A percentile compares a stretch with the other conserved stretches of the same genome.
Evolutionary conservation across 2,113 vertebrate genomes (phyloP).

Genomic region (Lepisosteus oculatus): DNA sequence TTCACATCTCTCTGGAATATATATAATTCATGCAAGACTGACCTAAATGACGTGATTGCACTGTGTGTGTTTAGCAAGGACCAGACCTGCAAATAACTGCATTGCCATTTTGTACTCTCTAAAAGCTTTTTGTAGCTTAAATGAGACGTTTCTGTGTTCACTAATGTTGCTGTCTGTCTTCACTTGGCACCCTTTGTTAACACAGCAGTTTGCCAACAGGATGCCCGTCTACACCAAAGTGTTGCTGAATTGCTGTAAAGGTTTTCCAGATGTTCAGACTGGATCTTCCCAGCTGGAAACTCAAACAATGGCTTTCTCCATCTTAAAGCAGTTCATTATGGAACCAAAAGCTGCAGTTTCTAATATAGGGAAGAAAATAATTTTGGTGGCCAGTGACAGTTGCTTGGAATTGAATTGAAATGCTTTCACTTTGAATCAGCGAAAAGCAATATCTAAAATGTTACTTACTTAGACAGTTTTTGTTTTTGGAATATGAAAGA

Average conservation of each 20-base stretch:
- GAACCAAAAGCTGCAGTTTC: background rate
- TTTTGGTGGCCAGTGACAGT: background rate
- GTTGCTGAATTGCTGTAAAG: background rate
- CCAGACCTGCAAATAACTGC: background rate
- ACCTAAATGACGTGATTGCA: slow-evolving; percentile 3
- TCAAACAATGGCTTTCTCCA: background rate
- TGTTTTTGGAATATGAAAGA: too few species aligned
- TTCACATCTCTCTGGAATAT: slow-evolving; percentile 10
- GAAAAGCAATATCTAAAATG: too few species aligned
- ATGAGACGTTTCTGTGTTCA: background rate
- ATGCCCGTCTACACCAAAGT: background rate
- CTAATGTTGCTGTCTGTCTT: slow-evolving; percentile 2
- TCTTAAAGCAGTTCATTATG: background rate
- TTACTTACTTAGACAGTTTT: too few species aligned
- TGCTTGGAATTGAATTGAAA: too few species aligned
- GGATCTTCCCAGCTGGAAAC: slow-evolving; percentile 12
- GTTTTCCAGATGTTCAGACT: slow-evolving; percentile 13
- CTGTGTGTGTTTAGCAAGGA: background rate
- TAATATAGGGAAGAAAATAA: background rate
- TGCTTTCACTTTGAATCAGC: too few species aligned
- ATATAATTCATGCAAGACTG: slow-evolving; percentile 21
- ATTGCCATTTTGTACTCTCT: background rate
- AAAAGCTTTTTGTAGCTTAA: background rate
- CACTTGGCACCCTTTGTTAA: background rate
- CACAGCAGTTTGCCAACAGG: background rate